Conservation (phyloP, 1,140 invertebrate genomes). For the Copidosoma floridanum region DNA sequence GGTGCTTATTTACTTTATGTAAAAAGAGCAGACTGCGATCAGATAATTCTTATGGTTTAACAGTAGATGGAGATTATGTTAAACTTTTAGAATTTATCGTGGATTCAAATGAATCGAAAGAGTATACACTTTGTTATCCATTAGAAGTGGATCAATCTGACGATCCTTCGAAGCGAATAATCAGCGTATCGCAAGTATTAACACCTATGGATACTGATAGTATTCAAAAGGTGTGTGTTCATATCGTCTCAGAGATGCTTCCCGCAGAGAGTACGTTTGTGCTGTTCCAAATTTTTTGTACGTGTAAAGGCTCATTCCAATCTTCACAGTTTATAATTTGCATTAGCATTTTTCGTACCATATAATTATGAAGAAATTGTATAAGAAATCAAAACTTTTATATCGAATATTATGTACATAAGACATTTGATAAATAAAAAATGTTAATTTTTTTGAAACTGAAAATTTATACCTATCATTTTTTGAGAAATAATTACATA, state of each 20-base stretch:
- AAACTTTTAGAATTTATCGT: conserved; percentile 27
- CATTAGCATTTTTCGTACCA: no score
- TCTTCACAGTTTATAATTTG: no score
- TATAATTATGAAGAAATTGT: no score
- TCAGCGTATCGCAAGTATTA: not conserved
- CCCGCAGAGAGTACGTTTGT: conserved; percentile 1
- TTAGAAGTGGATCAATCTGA: not conserved
- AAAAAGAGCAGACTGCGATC: conserved; percentile 17
- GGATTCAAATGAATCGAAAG: conserved; percentile 11
- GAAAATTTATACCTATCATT: no score
- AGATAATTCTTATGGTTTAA: conserved; percentile 25
- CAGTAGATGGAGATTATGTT: conserved; percentile 14
- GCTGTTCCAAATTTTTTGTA: conserved; percentile 6
- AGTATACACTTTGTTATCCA: no score
- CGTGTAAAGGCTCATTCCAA: no score
- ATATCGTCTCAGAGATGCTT: not conserved
- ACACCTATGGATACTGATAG: not conserved
- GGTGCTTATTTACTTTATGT: conserved; percentile 14
- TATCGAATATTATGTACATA: no score
- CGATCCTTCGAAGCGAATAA: not conserved
- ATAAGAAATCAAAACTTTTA: no score
- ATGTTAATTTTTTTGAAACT: no score
- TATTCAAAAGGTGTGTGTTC: conserved; percentile 5
- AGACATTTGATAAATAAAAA: no score
- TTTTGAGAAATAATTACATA: no score